phyloP scores from a whole-genome alignment of 2,888 invertebrate species.

The Heliothis peltigera region DNA sequence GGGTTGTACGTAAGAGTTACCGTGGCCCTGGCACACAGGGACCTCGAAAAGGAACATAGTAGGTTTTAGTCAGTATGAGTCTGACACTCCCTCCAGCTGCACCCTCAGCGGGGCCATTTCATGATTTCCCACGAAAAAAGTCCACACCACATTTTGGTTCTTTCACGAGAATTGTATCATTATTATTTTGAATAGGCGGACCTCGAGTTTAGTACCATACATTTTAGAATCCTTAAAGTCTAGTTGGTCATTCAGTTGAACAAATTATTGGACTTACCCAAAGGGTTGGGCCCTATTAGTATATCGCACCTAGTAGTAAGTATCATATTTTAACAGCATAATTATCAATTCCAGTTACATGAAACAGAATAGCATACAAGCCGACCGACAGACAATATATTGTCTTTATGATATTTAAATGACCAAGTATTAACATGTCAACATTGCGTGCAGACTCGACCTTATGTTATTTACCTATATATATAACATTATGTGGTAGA shows the following conservation, averaged over 20 bases:
- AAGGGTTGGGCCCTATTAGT: not conserved
- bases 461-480: constrained; percentile 40
- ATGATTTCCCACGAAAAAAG: no score
- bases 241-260: not conserved
- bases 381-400: constrained; percentile 43
- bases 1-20: no score
- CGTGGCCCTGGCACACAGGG: no score
- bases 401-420: constrained; percentile 47
- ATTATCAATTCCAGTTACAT: constrained; percentile 31
- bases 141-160: no score
- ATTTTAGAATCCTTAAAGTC: not conserved
- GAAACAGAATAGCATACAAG: constrained; percentile 35
- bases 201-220: not conserved
- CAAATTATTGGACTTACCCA: not conserved
- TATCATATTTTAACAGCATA: constrained; percentile 38
- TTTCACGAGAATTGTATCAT: no score
- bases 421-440: constrained; percentile 50
- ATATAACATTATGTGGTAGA: constrained; percentile 32
- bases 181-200: no score
- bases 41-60: no score
- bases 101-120: no score
- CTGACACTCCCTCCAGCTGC: no score
- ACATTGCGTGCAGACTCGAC: constrained; percentile 37
- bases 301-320: not conserved
- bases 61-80: no score